Conservation (phyloP, 2,888 invertebrate genomes). For the Phalangium opilio region DNA sequence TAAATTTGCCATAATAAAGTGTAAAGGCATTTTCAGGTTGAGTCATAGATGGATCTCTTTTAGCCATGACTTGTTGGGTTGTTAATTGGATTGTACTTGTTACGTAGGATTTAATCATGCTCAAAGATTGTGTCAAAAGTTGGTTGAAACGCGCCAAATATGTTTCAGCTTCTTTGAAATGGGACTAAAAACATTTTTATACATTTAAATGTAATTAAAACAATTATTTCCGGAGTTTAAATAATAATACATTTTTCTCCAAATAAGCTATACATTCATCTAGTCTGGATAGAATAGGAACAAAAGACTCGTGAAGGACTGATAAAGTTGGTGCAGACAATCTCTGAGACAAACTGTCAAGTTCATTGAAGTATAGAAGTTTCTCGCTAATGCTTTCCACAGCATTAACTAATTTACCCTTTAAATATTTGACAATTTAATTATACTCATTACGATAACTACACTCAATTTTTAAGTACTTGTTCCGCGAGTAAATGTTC, state of each 20-base stretch:
- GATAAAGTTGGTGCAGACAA: conserved; percentile 62
- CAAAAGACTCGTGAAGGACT: conserved; percentile 67
- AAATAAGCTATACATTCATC: conserved; percentile 76
- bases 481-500: conserved; percentile 78
- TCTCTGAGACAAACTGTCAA: conserved; percentile 62
- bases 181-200: conserved; percentile 40
- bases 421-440: conserved; percentile 22
- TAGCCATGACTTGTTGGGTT: conserved; percentile 48
- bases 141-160: conserved; percentile 73
- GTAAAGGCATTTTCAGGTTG: conserved; percentile 45
- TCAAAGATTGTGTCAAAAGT: conserved; percentile 61
- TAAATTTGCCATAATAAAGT: conserved; percentile 84
- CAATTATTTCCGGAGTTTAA: neutral
- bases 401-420: conserved; percentile 60
- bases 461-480: conserved; percentile 22
- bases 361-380: conserved; percentile 68
- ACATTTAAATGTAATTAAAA: conserved; percentile 5
- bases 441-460: neutral
- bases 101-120: conserved; percentile 61
- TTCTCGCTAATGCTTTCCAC: conserved; percentile 63
- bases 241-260: conserved; percentile 50
- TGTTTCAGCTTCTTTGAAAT: conserved; percentile 67
- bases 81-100: conserved; percentile 58
- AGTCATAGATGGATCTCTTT: conserved; percentile 25
- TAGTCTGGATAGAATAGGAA: conserved; percentile 61